A percentile compares a stretch with the other conserved stretches of the same genome.
These are phyloP conservation scores for Parus major DNA, from an alignment of 2,113 vertebrate species.

Conservation along the genomic window DNA sequence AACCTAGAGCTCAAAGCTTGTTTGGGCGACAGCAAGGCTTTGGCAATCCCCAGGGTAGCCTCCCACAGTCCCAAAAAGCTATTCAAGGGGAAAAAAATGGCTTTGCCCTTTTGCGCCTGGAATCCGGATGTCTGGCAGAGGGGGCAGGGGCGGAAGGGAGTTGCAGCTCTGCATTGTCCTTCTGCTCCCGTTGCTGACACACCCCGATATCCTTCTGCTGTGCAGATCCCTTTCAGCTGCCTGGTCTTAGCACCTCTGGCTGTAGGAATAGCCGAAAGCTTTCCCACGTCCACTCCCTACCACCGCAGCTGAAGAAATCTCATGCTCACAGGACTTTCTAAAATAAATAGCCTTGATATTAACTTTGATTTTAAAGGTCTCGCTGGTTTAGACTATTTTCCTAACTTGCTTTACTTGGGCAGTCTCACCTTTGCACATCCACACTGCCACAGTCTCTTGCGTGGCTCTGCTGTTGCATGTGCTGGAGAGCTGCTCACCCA, in stretches of 20 bases:
- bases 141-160: conserved; percentile 56
- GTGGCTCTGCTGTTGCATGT: conserved; percentile 54
- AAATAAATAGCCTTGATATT: neutral
- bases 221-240: neutral
- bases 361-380: neutral
- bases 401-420: neutral
- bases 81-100: neutral
- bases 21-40: neutral
- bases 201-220: neutral
- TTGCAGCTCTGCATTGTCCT: conserved; percentile 25
- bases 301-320: neutral
- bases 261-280: neutral
- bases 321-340: neutral
- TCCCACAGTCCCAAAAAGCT: conserved; percentile 20
- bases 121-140: conserved; percentile 67
- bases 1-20: neutral
- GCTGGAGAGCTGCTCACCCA: neutral
- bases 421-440: conserved; percentile 15
- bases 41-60: conserved; percentile 32
- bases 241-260: neutral
- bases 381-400: neutral
- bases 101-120: conserved; percentile 57
- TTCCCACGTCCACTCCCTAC: neutral
- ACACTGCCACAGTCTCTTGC: neutral
- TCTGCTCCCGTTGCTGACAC: neutral